Base-by-base conservation (phyloP, 1,140 invertebrate genomes). In the Bombus sylvicola region DNA sequence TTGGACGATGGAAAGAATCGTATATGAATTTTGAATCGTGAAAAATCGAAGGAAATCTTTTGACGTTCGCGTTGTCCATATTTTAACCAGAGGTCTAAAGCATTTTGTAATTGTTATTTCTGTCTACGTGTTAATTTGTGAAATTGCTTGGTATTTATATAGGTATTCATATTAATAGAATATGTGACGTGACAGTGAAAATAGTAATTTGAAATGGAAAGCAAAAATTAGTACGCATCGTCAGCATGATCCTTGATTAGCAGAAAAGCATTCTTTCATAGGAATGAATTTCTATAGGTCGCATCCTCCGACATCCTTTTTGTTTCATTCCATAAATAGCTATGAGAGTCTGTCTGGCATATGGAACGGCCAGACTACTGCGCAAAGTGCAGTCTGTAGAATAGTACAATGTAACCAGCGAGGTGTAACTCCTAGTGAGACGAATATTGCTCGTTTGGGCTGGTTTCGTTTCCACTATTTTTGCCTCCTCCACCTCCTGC, bases 271-370 rank as follows among this genome's bases (percentile, higher is more conserved):
- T 74, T 62, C 34, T 43, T 43, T 34, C 71, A 4, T 25, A 1
- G 34, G 25, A 64, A 57, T 31, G 2, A 83, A 64, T 47, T 66
- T 28, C 37, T 62, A 76, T 12, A 59, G 53, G 22, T 22, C 22
- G 47, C 47, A 53, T 71, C 75, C 72, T 76, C 3, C 43, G 62
- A 28, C 53, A 25, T 79, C 59, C 57, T 68, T 81, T 59, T 22
- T 72, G 43, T 86, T 83, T 91, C 90, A 91, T 92, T 87, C 86
- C 84, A 74, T 90, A 90, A 92, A 92, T 92, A 88, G 90, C 87
- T 91, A 53, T 53, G 76, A 37, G 69, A 76, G 53, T 68, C 81
- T 90, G 84, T 86, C 84, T 87, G 62, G 84, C 80, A 62, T 88
- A 86, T 83, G 80, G 47, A 83, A 57, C 59, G 64, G 68, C 43